These are phyloP conservation scores for Oxygymnocypris stewartii DNA, from an alignment of 2,113 vertebrate species.

Conservation along the genomic window DNA sequence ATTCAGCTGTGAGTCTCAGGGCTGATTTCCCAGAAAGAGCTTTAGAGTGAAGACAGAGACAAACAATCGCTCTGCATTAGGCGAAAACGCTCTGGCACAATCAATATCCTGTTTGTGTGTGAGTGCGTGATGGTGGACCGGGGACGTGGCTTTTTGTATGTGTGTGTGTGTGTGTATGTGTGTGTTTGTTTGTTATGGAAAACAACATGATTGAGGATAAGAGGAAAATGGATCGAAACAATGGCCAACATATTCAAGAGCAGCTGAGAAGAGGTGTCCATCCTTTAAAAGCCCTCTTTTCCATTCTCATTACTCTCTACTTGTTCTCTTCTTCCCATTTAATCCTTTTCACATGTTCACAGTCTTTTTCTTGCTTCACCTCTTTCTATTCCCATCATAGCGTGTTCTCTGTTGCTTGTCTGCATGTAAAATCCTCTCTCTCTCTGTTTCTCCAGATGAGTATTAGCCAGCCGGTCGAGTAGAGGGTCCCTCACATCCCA, in stretches of 20 bases:
- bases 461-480: slow-evolving; percentile 66
- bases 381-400: slow-evolving; percentile 11
- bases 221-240: neutral
- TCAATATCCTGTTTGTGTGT: slow-evolving; percentile 22
- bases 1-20: slow-evolving; percentile 6
- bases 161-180: neutral
- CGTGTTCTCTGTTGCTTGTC: slow-evolving; percentile 15
- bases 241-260: neutral
- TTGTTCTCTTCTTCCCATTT: slow-evolving; percentile 15
- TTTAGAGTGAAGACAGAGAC: slow-evolving; percentile 11
- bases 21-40: slow-evolving; percentile 30
- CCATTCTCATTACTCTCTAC: slow-evolving; percentile 3
- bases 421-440: slow-evolving; percentile 30
- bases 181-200: neutral
- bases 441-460: slow-evolving; percentile 69
- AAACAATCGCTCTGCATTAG: slow-evolving; percentile 18
- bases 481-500: slow-evolving; percentile 65
- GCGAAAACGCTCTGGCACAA: neutral
- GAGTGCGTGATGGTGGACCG: neutral
- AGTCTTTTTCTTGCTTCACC: slow-evolving; percentile 5
- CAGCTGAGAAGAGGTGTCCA: neutral
- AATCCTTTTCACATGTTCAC: slow-evolving; percentile 15
- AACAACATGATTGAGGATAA: neutral
- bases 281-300: neutral
- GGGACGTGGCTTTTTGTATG: slow-evolving; percentile 10